Evolutionary conservation across 2,113 vertebrate genomes (phyloP), one percentile per base, ranked within the genome.

Genomic region (Ceyx cyanopectus): DNA sequence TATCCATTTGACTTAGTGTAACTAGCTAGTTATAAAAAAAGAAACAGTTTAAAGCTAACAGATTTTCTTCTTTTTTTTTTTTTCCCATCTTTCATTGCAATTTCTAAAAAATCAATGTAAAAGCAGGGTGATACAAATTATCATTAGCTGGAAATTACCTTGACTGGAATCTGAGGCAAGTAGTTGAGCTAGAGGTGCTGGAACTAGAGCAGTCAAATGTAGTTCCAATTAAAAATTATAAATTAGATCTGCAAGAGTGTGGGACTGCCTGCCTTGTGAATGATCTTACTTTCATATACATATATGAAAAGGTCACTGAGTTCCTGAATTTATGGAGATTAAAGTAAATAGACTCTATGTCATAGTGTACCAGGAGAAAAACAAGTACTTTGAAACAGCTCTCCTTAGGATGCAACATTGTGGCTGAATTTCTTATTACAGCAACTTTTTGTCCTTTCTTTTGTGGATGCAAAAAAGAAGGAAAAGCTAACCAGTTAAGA

Each of bases 161-260:
- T 83, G n/a, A 34, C 73, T 87, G 80, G 78, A 93, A 82, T 63
- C 27, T 73, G 66, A 91, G 57, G 22, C 53, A 32, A 58, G 29
- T 81, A 87, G 69, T 60, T 90, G 48, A 85, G 60, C 34, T 87
- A 68, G 41, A 83, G 30, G 23, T 89, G 30, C 80, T 94, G 56
- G 46, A 88, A 84, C 17, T 68, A 32, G 18, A 90, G 70, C 41
- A 90, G 27, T 86, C 50, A 80, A 85, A 92, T 48, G 32, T 51
- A 57, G 54, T 65, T 95, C 56, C 40, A 92, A 81, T 81, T 87
- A 92, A 94, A 95, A 95, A 65, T 63, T 87, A 81, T 50, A 68
- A 84, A 84, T 91, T 78, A 60, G 67, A 70, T 40, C 51, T 73
- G 32, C 37, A 53, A 69, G 45, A n/a, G 8, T 60, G 30, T 79